Conservation (phyloP, 2,797 vertebrate genomes). For the Neosalanx taihuensis region DNA sequence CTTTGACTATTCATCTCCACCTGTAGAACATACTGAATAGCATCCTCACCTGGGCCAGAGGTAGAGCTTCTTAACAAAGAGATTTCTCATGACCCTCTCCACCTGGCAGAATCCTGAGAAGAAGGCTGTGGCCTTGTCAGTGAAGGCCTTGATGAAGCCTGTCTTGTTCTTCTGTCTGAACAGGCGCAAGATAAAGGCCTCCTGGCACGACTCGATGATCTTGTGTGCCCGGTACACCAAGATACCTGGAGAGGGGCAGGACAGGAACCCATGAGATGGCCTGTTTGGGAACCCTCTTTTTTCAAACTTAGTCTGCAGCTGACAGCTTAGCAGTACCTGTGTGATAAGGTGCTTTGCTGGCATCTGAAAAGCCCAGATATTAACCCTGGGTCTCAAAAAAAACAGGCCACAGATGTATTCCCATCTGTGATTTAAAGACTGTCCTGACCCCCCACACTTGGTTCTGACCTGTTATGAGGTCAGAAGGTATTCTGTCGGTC, state of each 20-base stretch:
- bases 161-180: constrained; percentile 98
- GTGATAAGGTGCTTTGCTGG: no score
- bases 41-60: constrained; percentile 88
- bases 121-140: constrained; percentile 90
- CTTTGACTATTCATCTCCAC: no score
- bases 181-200: constrained; percentile 94
- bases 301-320: no score
- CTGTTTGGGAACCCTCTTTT: no score
- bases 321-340: no score
- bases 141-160: constrained; percentile 97
- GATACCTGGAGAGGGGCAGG: constrained; percentile 75
- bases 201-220: constrained; percentile 96
- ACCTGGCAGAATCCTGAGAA: constrained; percentile 93
- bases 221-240: constrained; percentile 95
- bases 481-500: constrained; percentile 90
- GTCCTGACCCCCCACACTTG: no score
- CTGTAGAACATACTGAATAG: background rate
- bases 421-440: no score
- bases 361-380: no score
- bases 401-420: no score
- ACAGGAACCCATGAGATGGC: background rate
- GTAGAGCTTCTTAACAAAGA: constrained; percentile 94
- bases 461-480: constrained; percentile 83
- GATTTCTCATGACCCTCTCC: constrained; percentile 96
- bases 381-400: no score